These are phyloP conservation scores for Pterophyllum scalare DNA, from an alignment of 2,113 vertebrate genomes.

Conservation along the genomic window DNA sequence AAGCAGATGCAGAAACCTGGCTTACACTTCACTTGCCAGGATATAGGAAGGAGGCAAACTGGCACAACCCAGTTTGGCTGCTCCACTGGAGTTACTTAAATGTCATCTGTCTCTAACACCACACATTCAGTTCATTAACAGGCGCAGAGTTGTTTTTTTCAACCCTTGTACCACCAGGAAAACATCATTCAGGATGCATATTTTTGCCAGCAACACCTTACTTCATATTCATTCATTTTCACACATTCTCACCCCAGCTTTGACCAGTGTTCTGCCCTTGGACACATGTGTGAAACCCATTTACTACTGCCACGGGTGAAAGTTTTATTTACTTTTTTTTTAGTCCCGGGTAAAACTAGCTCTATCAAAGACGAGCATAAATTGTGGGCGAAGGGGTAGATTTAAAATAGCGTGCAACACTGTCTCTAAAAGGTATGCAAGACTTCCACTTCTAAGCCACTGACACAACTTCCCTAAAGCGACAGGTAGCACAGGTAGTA, in stretches of 20 bases:
- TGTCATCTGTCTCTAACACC: slow-evolving; percentile 33
- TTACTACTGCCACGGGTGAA: slow-evolving; percentile 1
- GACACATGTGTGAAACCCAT: background rate
- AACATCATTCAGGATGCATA: slow-evolving; percentile 18
- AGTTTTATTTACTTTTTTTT: background rate
- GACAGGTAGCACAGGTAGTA: slow-evolving; percentile 30
- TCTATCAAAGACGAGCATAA: background rate
- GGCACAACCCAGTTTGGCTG: slow-evolving; percentile 20
- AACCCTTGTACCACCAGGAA: slow-evolving; percentile 30
- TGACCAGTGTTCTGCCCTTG: background rate
- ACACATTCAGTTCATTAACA: slow-evolving; percentile 10
- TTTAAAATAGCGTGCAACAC: background rate
- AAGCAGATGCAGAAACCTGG: slow-evolving; percentile 25
- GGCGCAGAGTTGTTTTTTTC: slow-evolving; percentile 31
- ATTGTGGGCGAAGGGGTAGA: background rate
- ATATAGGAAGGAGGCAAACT: slow-evolving; percentile 5
- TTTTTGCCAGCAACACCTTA: slow-evolving; percentile 51
- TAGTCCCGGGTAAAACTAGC: background rate
- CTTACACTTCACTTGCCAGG: background rate
- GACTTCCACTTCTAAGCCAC: background rate
- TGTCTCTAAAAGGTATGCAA: background rate
- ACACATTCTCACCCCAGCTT: slow-evolving; percentile 30
- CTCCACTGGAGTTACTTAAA: slow-evolving; percentile 32
- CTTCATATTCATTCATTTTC: slow-evolving; percentile 23
- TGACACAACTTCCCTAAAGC: slow-evolving; percentile 17